Base-by-base conservation (phyloP, 2,888 invertebrate species). In the Syritta pipiens region DNA sequence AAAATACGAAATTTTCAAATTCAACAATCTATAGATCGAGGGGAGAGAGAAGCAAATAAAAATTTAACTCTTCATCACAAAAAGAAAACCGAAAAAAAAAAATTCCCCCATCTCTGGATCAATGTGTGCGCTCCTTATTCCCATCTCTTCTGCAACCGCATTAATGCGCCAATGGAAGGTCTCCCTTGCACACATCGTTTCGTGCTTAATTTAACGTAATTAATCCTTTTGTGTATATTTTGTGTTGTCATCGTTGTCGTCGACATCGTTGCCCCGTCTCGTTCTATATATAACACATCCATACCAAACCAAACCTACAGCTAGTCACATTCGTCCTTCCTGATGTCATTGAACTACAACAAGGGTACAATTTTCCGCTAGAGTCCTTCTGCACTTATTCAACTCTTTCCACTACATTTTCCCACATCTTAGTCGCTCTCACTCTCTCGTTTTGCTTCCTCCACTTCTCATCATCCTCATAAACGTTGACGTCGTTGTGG, bases 161-260 rank as follows among this genome's bases (percentile, higher is more conserved):
- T 72, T 79, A 79, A 79, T 79, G 67, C 77, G 72, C 60, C 72
- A 79, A 67, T 72, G 77, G 67, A 55, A 60, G 67, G 59, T 60
- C 71, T 72, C 77, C 72, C 71, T 67, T 79, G 77, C 44, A 71
- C 76, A 82, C 79, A 79, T 79, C 75, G 72, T 75, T 82, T 81
- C 82, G 81, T 82, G 81, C 81, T 81, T 82, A 82, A 82, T 82
- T 82, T 77, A 81, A 81, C 76, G 82, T 82, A 79, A 82, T 82
- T 82, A 82, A 82, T 82, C 75, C 74, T 71, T 81, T 77, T 77
- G 37, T 81, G 69, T 77, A 65, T 62, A 74, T 75, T 79, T 74
- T 74, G 67, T 69, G 79, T 67, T 77, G 69, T 67, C 76, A 76
- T 77, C 72, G 69, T 67, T 53, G 67, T 68, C 67, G 22, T 48